A percentile compares a stretch with the other conserved stretches of the same genome.
Evolutionary conservation across 2,113 vertebrate genomes (phyloP).

Genomic region (Oncorhynchus clarkii): DNA sequence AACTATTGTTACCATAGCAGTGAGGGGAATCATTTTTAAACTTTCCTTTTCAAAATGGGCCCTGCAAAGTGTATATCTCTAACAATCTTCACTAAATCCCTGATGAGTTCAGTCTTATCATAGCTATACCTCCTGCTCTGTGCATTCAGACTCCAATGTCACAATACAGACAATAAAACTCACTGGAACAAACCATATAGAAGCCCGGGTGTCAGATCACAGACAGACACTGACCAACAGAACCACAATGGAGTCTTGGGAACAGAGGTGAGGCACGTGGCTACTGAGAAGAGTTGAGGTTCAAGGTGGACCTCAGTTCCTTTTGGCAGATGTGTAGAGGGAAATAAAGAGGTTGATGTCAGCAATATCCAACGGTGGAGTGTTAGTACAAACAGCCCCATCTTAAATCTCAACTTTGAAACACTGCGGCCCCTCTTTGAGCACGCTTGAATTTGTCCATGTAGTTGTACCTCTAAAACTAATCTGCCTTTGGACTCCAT

Average conservation of each 20-base stretch:
- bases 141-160: constrained; percentile 22
- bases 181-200: constrained; percentile 6
- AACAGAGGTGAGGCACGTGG: constrained; percentile 10
- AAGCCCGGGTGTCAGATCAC: neutral
- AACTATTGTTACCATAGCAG: constrained; percentile 37
- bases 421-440: too few species aligned
- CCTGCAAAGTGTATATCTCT: constrained; percentile 24
- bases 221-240: neutral
- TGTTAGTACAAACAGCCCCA: too few species aligned
- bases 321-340: neutral
- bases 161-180: constrained; percentile 8
- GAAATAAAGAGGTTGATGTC: too few species aligned
- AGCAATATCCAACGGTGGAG: too few species aligned
- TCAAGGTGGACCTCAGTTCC: neutral
- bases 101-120: neutral
- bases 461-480: too few species aligned
- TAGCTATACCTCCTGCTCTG: constrained; percentile 9
- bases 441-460: too few species aligned
- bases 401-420: too few species aligned
- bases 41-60: constrained; percentile 47
- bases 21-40: constrained; percentile 19
- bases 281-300: constrained; percentile 2
- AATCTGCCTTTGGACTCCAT: too few species aligned
- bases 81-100: constrained; percentile 11
- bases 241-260: neutral